A percentile compares a stretch with the other conserved stretches of the same genome.
These are phyloP conservation scores for Yponomeuta malinellus DNA, from an alignment of 2,888 invertebrate genomes.

Conservation along the genomic window DNA sequence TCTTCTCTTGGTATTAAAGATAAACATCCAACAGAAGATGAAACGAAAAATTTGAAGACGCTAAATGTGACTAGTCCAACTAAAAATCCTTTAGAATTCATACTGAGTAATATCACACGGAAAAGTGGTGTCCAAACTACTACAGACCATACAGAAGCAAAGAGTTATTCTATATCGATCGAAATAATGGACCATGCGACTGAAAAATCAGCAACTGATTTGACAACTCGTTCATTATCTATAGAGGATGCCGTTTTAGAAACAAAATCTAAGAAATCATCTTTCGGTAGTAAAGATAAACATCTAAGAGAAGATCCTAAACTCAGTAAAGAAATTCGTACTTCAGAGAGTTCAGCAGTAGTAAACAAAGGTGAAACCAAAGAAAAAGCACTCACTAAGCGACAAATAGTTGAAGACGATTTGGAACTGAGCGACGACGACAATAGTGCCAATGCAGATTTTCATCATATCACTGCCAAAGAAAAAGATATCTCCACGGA, in stretches of 20 bases:
- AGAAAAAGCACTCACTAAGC: background rate
- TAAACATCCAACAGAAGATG: background rate
- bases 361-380: background rate
- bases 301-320: background rate
- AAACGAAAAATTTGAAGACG: too few species aligned
- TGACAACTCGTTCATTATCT: background rate
- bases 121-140: background rate
- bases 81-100: background rate
- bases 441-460: slow-evolving; percentile 40
- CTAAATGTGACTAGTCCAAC: background rate
- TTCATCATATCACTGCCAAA: slow-evolving; percentile 16
- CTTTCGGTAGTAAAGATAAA: background rate
- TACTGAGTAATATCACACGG: background rate
- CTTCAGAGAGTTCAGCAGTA: background rate
- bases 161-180: background rate
- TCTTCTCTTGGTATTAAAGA: background rate
- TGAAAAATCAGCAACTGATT: background rate
- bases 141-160: background rate
- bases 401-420: slow-evolving; percentile 46
- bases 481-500: slow-evolving; percentile 4
- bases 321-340: background rate
- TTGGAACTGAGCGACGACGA: slow-evolving; percentile 66
- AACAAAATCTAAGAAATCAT: background rate
- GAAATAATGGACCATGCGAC: background rate
- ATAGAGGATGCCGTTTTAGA: background rate